Conservation (phyloP, 2,797 vertebrate species). For the Acrossocheilus fasciatus region DNA sequence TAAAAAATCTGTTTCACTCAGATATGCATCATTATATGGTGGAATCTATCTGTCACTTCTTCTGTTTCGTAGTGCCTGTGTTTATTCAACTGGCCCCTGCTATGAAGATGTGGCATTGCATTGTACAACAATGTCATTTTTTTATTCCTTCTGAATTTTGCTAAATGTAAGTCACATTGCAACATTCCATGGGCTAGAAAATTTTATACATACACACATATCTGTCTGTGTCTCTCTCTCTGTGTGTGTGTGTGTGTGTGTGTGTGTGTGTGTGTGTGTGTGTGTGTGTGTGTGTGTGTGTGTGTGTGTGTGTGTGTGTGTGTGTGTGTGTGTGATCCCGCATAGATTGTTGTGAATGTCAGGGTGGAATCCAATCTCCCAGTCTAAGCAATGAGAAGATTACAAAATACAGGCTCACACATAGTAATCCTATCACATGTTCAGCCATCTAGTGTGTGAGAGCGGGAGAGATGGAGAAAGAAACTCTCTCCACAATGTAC, state of each 20-base stretch:
- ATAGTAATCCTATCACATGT: conserved; percentile 60
- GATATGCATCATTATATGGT: not conserved
- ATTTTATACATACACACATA: not conserved
- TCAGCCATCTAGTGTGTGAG: conserved; percentile 55
- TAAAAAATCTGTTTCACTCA: not conserved
- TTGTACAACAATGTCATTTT: conserved; percentile 1
- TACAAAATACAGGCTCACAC: conserved; percentile 25
- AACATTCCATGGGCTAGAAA: not conserved
- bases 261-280: too few species aligned
- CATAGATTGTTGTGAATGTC: conserved; percentile 26
- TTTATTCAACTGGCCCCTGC: conserved; percentile 12
- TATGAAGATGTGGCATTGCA: not conserved
- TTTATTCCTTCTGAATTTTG: not conserved
- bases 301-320: too few species aligned
- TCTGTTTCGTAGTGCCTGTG: conserved; percentile 40
- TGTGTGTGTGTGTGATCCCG: not conserved
- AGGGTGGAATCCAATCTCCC: conserved; percentile 41
- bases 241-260: too few species aligned
- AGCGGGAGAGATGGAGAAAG: not conserved
- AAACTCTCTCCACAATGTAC: conserved; percentile 27
- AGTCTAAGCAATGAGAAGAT: conserved; percentile 13
- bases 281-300: too few species aligned
- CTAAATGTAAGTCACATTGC: not conserved
- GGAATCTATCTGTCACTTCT: not conserved
- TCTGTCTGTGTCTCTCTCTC: too few species aligned